phyloP scores from a whole-genome alignment of 2,888 invertebrate species.

The Stenotaenia linearis region DNA sequence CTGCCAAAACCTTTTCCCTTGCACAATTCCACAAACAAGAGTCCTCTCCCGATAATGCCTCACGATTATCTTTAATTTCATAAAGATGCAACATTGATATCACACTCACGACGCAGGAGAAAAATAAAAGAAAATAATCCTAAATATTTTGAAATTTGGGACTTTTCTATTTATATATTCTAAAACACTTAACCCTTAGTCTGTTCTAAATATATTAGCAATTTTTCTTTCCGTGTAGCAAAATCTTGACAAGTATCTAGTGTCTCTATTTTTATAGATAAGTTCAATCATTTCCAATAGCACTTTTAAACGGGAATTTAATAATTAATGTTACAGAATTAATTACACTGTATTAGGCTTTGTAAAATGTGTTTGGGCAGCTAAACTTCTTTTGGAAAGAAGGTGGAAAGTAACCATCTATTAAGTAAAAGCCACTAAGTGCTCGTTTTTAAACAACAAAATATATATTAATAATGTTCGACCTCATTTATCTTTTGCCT shows the following conservation, averaged over 20 bases:
- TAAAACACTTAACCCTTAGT: not conserved
- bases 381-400: not conserved
- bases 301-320: not conserved
- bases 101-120: not conserved
- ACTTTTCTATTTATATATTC: not conserved
- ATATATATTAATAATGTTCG: not conserved
- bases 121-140: not conserved
- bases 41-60: not conserved
- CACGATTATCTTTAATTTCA: not conserved
- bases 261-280: constrained; percentile 6
- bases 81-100: not conserved
- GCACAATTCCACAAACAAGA: not conserved
- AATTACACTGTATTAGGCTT: not conserved
- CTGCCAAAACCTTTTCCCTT: not conserved
- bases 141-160: constrained; percentile 10
- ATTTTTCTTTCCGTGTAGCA: not conserved
- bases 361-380: not conserved
- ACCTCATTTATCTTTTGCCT: not conserved
- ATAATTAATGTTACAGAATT: not conserved
- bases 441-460: constrained; percentile 10
- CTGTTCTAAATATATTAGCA: not conserved
- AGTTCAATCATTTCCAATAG: not conserved
- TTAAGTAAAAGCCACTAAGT: constrained; percentile 16
- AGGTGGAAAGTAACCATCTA: not conserved
- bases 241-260: not conserved